These are phyloP conservation scores for Cyprinodon tularosa DNA, from an alignment of 2,113 vertebrate genomes.

Conservation along the genomic window DNA sequence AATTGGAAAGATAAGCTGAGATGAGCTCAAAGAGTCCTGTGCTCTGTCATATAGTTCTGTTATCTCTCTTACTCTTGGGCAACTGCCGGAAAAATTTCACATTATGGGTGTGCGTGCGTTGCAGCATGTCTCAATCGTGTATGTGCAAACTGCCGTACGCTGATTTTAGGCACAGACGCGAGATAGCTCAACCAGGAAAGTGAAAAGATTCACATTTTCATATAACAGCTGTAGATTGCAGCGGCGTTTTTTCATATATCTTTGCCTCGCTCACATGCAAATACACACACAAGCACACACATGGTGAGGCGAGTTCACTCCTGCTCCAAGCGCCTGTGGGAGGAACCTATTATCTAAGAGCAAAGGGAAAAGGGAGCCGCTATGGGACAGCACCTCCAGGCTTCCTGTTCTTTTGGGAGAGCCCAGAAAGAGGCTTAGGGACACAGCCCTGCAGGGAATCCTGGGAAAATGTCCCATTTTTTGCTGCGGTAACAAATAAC, in stretches of 20 bases:
- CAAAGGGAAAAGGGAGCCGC: constrained; percentile 39
- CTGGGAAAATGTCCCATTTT: constrained; percentile 42
- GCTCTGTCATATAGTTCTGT: constrained; percentile 56
- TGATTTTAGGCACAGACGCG: constrained; percentile 3
- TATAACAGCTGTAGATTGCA: constrained; percentile 20
- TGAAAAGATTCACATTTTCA: constrained; percentile 26
- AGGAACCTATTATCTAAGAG: constrained; percentile 53
- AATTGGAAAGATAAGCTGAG: constrained; percentile 81
- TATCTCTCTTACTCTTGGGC: constrained; percentile 56
- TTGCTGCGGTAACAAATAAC: constrained; percentile 61
- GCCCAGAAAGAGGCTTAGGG: constrained; percentile 46
- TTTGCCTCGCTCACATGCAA: constrained; percentile 11
- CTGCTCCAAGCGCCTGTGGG: constrained; percentile 19
- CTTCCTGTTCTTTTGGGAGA: constrained; percentile 54
- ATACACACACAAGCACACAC: constrained; percentile 6
- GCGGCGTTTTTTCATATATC: constrained; percentile 23
- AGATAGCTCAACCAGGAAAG: constrained; percentile 20
- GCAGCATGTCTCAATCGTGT: constrained; percentile 40
- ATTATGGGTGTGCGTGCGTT: constrained; percentile 17
- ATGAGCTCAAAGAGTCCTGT: constrained; percentile 68
- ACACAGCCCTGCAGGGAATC: constrained; percentile 61
- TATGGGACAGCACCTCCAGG: constrained; percentile 42
- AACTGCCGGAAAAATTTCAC: constrained; percentile 38
- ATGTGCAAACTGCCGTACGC: constrained; percentile 13
- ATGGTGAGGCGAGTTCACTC: constrained; percentile 25